A percentile compares a stretch with the other conserved stretches of the same genome.
Evolutionary conservation across 2,113 vertebrate species (phyloP).

Genomic region (Nanorana parkeri): DNA sequence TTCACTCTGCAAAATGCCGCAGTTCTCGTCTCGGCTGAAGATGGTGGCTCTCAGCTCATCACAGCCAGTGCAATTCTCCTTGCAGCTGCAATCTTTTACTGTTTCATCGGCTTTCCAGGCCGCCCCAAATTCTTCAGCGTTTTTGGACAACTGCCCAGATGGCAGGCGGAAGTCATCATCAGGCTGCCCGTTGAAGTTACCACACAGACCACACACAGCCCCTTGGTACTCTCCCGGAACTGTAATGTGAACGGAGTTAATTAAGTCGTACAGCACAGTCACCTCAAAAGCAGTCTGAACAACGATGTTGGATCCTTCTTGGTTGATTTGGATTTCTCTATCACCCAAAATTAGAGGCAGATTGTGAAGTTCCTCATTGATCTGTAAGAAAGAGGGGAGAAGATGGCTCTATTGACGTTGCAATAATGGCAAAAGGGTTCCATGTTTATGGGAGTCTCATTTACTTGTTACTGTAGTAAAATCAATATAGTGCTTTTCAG

Average conservation of each 20-base stretch:
- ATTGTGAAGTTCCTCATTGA: slow-evolving; percentile 65
- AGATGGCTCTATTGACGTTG: no score
- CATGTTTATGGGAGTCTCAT: no score
- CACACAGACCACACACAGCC: slow-evolving; percentile 73
- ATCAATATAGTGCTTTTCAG: no score
- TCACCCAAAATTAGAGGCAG: slow-evolving; percentile 67
- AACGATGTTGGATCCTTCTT: slow-evolving; percentile 67
- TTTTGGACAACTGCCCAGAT: slow-evolving; percentile 32
- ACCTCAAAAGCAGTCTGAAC: slow-evolving; percentile 71
- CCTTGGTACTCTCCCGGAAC: slow-evolving; percentile 69
- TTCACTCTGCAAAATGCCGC: slow-evolving; percentile 65
- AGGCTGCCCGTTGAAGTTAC: slow-evolving; percentile 68
- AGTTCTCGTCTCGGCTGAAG: slow-evolving; percentile 60
- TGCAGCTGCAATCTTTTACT: slow-evolving; percentile 63
- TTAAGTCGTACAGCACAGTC: slow-evolving; percentile 69
- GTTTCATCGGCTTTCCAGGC: slow-evolving; percentile 65
- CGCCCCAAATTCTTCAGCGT: slow-evolving; percentile 63
- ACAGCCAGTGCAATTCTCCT: slow-evolving; percentile 63
- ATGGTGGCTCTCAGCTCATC: slow-evolving; percentile 54
- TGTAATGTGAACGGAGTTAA: slow-evolving; percentile 67
- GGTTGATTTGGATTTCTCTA: slow-evolving; percentile 65
- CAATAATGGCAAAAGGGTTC: no score
- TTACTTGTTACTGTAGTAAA: no score
- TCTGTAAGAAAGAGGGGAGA: slow-evolving; percentile 8
- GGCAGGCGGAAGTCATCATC: slow-evolving; percentile 70